Conservation (phyloP, 2,113 vertebrate species). For the Carassius auratus region DNA sequence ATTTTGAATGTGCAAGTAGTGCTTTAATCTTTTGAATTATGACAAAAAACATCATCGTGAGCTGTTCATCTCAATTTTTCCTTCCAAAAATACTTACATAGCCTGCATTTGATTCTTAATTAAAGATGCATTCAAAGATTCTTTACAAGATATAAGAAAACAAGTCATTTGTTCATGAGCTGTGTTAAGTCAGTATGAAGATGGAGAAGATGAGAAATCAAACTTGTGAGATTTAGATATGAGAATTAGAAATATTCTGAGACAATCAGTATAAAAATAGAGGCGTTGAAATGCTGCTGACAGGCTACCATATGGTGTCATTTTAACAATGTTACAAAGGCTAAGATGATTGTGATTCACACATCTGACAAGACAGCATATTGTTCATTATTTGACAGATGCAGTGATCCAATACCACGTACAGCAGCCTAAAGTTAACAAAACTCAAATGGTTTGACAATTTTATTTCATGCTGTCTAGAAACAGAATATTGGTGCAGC, state of each 20-base stretch:
- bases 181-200: background rate
- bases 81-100: background rate
- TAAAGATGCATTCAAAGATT: too few species aligned
- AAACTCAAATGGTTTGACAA: background rate
- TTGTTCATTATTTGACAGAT: background rate
- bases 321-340: conserved; percentile 29
- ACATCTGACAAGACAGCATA: background rate
- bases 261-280: conserved; percentile 21
- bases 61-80: background rate
- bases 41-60: background rate
- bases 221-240: background rate
- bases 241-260: background rate
- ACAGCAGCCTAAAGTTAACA: background rate
- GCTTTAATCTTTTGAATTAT: background rate
- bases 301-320: conserved; percentile 27
- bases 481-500: background rate
- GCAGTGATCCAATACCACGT: background rate
- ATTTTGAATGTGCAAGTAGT: background rate
- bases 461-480: background rate
- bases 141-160: too few species aligned
- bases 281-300: conserved; percentile 33
- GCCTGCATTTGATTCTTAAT: too few species aligned
- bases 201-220: background rate
- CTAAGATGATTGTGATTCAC: conserved; percentile 32
- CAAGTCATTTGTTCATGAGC: background rate